phyloP scores from a whole-genome alignment of 2,888 invertebrate genomes.

The Nezara viridula region DNA sequence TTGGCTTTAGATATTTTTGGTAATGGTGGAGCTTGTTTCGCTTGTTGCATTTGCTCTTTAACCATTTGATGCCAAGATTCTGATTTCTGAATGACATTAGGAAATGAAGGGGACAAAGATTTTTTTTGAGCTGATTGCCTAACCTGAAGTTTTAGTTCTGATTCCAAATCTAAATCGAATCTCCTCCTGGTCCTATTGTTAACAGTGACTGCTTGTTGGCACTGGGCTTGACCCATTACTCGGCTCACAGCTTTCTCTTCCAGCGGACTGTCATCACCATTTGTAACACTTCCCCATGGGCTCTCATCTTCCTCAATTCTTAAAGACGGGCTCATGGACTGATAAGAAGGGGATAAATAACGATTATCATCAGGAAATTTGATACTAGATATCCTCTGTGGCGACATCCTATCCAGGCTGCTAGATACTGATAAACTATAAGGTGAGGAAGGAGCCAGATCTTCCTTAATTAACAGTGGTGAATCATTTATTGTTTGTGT shows the following conservation, averaged over 20 bases:
- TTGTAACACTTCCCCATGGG: constrained; percentile 51
- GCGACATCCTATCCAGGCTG: constrained; percentile 55
- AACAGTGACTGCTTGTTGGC: constrained; percentile 78
- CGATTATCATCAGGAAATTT: constrained; percentile 52
- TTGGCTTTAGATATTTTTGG: constrained; percentile 73
- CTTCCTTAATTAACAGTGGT: constrained; percentile 40
- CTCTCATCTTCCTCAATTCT: constrained; percentile 60
- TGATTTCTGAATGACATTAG: constrained; percentile 75
- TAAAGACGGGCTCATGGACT: constrained; percentile 45
- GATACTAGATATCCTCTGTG: constrained; percentile 22
- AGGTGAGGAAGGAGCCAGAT: constrained; percentile 45
- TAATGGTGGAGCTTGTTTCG: constrained; percentile 66
- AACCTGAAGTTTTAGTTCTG: constrained; percentile 62
- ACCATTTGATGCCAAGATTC: constrained; percentile 86
- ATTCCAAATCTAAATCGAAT: constrained; percentile 65
- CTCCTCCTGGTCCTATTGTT: constrained; percentile 75
- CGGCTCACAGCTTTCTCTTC: constrained; percentile 65
- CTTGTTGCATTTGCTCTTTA: constrained; percentile 68
- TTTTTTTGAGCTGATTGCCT: constrained; percentile 60
- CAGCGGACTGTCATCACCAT: constrained; percentile 61
- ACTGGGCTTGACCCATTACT: constrained; percentile 74
- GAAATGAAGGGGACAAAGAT: constrained; percentile 64
- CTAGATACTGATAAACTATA: constrained; percentile 47
- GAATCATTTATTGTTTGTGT: constrained; percentile 9
- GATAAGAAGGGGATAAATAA: constrained; percentile 55